These are phyloP conservation scores for Sebastes wilsoni DNA, from an alignment of 2,797 vertebrate genomes.

Conservation along the genomic window DNA sequence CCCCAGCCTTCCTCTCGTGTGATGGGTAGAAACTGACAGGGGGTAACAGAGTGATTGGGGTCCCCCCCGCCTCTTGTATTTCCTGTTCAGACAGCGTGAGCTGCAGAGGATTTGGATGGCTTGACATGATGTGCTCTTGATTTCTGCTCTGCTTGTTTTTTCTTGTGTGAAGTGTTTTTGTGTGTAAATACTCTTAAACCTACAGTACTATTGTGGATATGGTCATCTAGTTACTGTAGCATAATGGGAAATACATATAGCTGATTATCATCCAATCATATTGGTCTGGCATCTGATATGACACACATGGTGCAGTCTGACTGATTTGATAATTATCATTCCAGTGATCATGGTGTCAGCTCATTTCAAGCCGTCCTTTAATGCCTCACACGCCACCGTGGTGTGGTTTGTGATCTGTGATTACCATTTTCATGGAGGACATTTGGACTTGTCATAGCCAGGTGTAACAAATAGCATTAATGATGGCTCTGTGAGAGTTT, in stretches of 20 bases:
- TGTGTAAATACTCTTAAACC: not conserved
- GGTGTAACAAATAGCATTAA: not conserved
- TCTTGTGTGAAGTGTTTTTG: not conserved
- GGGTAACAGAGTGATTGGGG: constrained; percentile 40
- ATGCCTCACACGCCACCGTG: not conserved
- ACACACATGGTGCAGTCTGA: not conserved
- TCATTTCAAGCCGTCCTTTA: not conserved
- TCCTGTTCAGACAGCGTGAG: constrained; percentile 9
- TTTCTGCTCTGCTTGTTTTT: not conserved
- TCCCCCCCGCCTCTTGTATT: not conserved
- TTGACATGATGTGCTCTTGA: not conserved
- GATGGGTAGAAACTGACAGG: constrained; percentile 52
- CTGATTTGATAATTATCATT: not conserved
- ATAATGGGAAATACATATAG: not conserved
- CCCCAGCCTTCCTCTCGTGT: not conserved
- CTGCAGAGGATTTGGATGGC: not conserved
- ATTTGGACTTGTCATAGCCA: not conserved
- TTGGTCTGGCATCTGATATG: not conserved
- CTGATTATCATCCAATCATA: not conserved
- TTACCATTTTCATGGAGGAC: not conserved
- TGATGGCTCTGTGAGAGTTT: not conserved
- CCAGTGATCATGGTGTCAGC: not conserved
- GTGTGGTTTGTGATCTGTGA: not conserved
- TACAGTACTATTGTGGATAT: not conserved
- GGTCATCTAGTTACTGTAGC: not conserved